phyloP scores from a whole-genome alignment of 2,888 invertebrate genomes.

The Atethmia centrago region DNA sequence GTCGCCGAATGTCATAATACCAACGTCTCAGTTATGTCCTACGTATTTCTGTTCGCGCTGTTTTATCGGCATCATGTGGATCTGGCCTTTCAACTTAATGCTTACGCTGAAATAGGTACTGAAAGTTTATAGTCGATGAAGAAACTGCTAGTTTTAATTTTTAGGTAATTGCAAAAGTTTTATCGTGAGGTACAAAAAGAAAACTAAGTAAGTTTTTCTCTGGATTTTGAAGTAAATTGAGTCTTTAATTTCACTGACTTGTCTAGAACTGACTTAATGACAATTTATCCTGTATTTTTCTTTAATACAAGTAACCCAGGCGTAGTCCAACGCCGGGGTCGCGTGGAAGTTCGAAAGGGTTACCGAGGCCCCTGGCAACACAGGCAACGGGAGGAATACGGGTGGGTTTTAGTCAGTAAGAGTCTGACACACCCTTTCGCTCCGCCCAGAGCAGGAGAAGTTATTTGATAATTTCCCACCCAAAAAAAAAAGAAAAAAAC shows the following conservation, averaged over 20 bases:
- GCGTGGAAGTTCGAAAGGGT: no score
- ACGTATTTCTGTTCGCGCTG: conserved; percentile 64
- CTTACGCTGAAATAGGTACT: conserved; percentile 17
- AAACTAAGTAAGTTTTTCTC: not conserved
- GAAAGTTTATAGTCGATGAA: conserved; percentile 31
- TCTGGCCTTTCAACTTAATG: conserved; percentile 46
- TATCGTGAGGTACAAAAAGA: not conserved
- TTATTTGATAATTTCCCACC: no score
- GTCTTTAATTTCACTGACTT: no score
- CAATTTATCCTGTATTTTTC: not conserved
- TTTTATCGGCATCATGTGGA: conserved; percentile 63
- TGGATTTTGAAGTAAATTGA: not conserved
- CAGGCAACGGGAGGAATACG: no score
- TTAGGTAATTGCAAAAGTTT: conserved; percentile 10
- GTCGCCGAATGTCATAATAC: conserved; percentile 74
- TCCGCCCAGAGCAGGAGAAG: no score
- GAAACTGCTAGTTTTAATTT: conserved; percentile 12
- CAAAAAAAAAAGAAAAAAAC: no score
- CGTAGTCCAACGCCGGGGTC: no score
- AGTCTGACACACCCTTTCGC: no score
- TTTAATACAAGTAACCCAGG: no score
- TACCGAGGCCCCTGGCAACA: no score
- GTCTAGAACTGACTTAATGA: not conserved
- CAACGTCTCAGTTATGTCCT: conserved; percentile 67
- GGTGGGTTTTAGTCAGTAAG: no score